Base-by-base conservation (phyloP, 2,888 invertebrate genomes). In the Timema podura region DNA sequence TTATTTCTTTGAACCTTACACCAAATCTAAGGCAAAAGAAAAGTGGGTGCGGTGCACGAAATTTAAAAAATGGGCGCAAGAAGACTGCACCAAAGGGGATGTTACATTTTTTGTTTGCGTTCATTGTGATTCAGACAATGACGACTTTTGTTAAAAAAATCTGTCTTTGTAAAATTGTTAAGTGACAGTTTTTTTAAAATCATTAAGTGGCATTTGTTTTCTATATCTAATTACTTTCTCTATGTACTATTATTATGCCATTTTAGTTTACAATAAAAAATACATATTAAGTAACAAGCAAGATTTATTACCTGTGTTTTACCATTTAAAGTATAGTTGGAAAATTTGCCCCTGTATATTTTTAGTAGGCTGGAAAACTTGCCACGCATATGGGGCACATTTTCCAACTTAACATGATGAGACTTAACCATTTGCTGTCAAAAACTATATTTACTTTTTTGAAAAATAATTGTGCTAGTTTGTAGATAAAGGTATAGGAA, bases 1-100 rank as follows among this genome's bases (percentile, higher is more conserved):
- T 9, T 66, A 66, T 49, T 48, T 48, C 51, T 49, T 66, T n/a
- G 30, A 48, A 49, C 67, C 5, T 10, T 48, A 10, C 5, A 49
- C 7, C 8, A 66, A 66, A 61, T 61, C 15, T 61, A 61, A 61
- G 61, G 7, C 67, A 8, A 16, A 9, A 5, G 59, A 6, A 59
- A 8, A 59, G 15, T 59, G 9, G 59, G 11, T 59, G 11, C 59
- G 11, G 5, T 59, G 15, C 59, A 59, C 15, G 11, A 6, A 59
- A 44, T 66, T 48, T 49, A 66, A 49, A 30, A 66, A 16, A 16
- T 66, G 67, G 67, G 67, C 67, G 44, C 67, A 48, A 16, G 67
- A 66, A 8, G 7, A 48, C 16, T 66, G 51, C 48, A 66, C 13
- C 15, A 66, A 6, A 49, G 15, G 49, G 49, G 44, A 48, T 48